Base-by-base conservation (phyloP, 2,113 vertebrate genomes). In the Stercorarius parasiticus region DNA sequence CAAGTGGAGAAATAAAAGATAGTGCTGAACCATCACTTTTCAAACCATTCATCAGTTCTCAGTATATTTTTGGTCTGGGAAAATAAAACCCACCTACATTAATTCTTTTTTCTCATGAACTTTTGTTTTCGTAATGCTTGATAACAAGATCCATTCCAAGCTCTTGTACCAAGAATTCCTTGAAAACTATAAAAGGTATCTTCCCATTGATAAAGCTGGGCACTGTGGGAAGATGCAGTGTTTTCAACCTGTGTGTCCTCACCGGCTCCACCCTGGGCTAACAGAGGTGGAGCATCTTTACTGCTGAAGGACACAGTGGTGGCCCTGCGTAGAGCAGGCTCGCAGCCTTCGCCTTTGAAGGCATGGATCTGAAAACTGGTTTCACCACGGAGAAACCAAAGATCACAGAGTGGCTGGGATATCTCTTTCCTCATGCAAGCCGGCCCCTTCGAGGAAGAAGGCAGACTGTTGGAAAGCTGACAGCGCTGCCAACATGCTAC, bases 261-360 rank as follows among this genome's bases (percentile, higher is more conserved):
- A 61, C 13, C 2, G 3, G 32, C 58, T 91, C 42, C 62, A 30
- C n/a, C n/a, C n/a, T 30, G 50, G 17, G 20, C 85, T 80, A 27
- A 50, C 7, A 80, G 34, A 3, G 34, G 20, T 62, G 47, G 26
- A 83, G 14, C 12, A 49, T 53, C 62, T 76, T 72, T 49, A 21
- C n/a, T 1, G 1, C 34, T 18, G 5, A 47, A 81, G 34, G 62
- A 56, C 0, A 0, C 17, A 8, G 3, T 12, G 38, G 42, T 62
- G 22, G 45, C 49, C 40, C 69, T 70, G 38, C 1, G 0, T 5
- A 14, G 38, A 58, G 34, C 53, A 66, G 32, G 19, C 30, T 93
- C 4, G 0, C 55, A 91, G 61, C 15, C 72, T 40, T 59, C 3
- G 2, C 32, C 43, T 92, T 58, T 18, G 66, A 90, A 88, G 15